These are phyloP conservation scores for Cnemophilus loriae DNA, from an alignment of 2,113 vertebrate species.

Conservation along the genomic window DNA sequence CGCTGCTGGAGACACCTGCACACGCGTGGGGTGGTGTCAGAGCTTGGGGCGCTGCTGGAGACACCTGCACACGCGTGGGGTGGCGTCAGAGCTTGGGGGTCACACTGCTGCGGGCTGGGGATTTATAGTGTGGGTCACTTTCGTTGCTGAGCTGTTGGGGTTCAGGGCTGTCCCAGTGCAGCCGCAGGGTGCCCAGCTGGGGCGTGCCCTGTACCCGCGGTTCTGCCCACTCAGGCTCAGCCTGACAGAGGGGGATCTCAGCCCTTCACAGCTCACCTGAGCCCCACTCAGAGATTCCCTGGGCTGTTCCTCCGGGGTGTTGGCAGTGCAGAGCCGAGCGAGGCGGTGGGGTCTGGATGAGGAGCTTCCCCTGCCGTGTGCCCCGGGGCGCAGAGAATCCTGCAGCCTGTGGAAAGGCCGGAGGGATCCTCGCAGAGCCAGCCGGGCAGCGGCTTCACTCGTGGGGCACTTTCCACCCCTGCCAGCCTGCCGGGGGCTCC, in stretches of 20 bases:
- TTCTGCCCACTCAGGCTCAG: not conserved
- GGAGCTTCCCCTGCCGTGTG: not conserved
- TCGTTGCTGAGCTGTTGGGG: not conserved
- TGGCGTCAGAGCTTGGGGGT: accelerated
- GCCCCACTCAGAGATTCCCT: accelerated
- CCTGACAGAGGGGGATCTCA: accelerated
- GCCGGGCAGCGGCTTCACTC: accelerated
- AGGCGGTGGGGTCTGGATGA: not conserved
- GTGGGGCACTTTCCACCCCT: accelerated
- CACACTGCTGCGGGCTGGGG: too few relatives aligned
- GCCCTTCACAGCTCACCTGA: accelerated
- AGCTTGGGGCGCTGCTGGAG: not conserved
- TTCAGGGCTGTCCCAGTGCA: accelerated
- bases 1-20: not conserved
- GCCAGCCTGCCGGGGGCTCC: not conserved
- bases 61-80: not conserved
- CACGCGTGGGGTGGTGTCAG: accelerated
- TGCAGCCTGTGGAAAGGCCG: not conserved
- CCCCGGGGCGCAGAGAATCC: not conserved
- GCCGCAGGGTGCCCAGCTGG: accelerated
- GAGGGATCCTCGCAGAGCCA: not conserved
- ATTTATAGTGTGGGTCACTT: accelerated
- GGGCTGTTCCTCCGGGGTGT: accelerated
- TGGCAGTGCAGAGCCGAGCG: not conserved
- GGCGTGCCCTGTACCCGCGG: accelerated